A percentile compares a stretch with the other conserved stretches of the same genome.
phyloP scores from a whole-genome alignment of 2,113 vertebrate species.

The Tragelaphus scriptus region DNA sequence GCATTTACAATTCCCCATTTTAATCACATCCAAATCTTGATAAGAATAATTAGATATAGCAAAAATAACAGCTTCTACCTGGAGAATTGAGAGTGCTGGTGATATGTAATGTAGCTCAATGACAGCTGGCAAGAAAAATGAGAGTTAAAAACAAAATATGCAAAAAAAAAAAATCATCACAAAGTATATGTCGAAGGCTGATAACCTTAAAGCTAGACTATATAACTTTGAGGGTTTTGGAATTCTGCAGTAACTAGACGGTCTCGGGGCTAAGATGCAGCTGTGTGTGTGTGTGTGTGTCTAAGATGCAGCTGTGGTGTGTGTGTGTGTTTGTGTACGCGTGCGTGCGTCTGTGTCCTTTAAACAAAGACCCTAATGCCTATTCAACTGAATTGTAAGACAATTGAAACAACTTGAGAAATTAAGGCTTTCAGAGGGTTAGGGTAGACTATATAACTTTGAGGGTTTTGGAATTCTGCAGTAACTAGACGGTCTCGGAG shows the following conservation, averaged over 20 bases:
- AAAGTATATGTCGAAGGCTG: background rate
- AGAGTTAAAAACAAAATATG: background rate
- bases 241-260: background rate
- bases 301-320: too few species aligned
- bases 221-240: background rate
- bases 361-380: too few species aligned
- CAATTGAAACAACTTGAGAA: too few species aligned
- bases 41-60: background rate
- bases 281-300: too few species aligned
- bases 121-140: background rate
- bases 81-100: background rate
- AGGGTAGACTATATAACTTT: too few species aligned
- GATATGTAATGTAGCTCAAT: background rate
- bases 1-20: background rate
- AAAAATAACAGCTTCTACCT: background rate
- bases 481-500: too few species aligned
- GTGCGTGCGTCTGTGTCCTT: too few species aligned
- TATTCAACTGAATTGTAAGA: too few species aligned
- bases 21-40: background rate
- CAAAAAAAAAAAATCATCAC: background rate
- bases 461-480: too few species aligned
- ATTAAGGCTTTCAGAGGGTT: too few species aligned
- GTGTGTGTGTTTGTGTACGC: too few species aligned
- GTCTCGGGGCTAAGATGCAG: background rate
- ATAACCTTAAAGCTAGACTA: background rate